phyloP scores from a whole-genome alignment of 2,113 vertebrate species.

The Eulacestoma nigropectus region DNA sequence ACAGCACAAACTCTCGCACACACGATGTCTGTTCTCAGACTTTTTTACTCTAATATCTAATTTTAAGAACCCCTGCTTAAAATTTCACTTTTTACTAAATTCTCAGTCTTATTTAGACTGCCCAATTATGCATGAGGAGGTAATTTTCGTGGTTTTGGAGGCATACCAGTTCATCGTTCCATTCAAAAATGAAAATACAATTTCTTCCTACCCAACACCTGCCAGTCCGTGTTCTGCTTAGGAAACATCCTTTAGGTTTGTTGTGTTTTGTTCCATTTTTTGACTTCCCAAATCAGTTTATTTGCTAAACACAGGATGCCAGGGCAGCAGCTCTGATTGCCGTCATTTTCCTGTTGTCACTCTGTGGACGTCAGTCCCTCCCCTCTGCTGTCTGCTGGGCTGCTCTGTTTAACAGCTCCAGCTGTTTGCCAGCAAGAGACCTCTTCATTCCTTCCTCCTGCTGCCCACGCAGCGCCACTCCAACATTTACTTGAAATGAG shows the following conservation, averaged over 20 bases:
- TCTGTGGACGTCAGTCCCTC: rapidly evolving
- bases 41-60: rapidly evolving
- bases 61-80: background rate
- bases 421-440: background rate
- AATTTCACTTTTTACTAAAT: background rate
- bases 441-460: background rate
- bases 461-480: background rate
- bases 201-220: background rate
- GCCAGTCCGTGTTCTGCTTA: background rate
- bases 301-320: background rate
- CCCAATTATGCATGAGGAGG: rapidly evolving
- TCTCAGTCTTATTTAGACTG: background rate
- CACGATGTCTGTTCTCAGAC: background rate
- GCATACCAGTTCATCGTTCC: no score
- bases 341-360: background rate
- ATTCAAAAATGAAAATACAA: background rate
- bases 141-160: background rate
- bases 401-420: background rate
- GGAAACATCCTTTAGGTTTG: rapidly evolving
- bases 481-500: background rate
- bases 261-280: background rate
- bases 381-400: background rate
- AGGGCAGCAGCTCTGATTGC: background rate
- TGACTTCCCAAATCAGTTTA: background rate
- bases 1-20: background rate